Conservation (phyloP, 2,113 vertebrate species). For the Elanus axillaris region DNA sequence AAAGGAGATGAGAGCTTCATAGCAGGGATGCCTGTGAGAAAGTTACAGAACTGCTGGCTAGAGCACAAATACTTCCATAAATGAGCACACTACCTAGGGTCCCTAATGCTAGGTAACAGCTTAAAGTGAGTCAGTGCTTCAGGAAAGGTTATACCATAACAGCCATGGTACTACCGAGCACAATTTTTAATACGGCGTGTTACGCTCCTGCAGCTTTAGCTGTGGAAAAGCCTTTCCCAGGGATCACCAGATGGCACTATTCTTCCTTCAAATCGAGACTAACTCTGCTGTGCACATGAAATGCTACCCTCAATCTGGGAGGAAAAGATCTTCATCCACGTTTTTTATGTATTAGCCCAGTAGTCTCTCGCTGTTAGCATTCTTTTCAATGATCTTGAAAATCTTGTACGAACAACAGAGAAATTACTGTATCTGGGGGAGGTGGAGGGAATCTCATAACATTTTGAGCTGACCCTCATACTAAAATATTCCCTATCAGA, state of each 20-base stretch:
- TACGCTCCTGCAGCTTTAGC: not conserved
- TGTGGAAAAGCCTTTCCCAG: not conserved
- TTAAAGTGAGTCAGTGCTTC: not conserved
- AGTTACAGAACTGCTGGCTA: not conserved
- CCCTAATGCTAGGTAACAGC: not conserved
- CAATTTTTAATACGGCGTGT: not conserved
- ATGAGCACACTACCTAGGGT: not conserved
- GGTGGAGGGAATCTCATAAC: not conserved
- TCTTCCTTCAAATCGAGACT: slow-evolving; percentile 17
- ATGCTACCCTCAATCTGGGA: not conserved
- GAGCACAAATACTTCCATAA: not conserved
- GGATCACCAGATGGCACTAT: slow-evolving; percentile 68
- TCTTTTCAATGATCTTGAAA: not conserved
- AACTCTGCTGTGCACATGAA: not conserved
- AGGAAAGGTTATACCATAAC: not conserved
- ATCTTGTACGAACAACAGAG: slow-evolving; percentile 5
- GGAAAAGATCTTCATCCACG: not conserved
- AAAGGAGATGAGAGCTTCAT: not conserved
- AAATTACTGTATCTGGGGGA: not conserved
- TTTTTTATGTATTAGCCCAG: not conserved
- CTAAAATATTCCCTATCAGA: not conserved
- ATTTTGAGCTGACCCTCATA: not conserved
- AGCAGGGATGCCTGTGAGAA: not conserved
- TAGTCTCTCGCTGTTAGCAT: not conserved
- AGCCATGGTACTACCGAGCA: not conserved